Conservation (phyloP, 2,888 invertebrate genomes). For the Coelopa pilipes region DNA sequence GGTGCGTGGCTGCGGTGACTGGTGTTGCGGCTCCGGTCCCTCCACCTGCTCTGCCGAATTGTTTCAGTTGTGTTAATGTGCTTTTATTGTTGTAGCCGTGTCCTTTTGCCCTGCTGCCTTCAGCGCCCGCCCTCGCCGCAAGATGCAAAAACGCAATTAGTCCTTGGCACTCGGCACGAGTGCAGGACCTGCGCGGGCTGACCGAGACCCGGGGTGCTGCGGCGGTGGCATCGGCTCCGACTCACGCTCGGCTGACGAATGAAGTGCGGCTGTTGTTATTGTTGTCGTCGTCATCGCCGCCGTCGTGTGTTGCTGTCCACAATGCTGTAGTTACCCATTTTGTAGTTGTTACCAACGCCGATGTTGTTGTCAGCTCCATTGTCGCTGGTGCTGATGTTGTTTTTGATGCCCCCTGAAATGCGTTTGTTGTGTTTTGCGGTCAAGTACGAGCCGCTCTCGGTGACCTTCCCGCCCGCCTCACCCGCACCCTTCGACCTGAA, state of each 20-base stretch:
- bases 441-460: background rate
- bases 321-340: too few species aligned
- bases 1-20: background rate
- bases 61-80: background rate
- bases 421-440: slow-evolving; percentile 27
- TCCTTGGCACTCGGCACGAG: slow-evolving; percentile 4
- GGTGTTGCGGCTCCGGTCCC: background rate
- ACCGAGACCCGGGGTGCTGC: background rate
- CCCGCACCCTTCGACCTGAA: too few species aligned
- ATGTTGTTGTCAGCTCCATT: background rate
- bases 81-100: background rate
- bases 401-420: slow-evolving; percentile 15
- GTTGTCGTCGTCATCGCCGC: background rate
- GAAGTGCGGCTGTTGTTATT: background rate
- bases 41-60: background rate
- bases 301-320: too few species aligned
- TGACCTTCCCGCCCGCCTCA: background rate
- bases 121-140: slow-evolving; percentile 11
- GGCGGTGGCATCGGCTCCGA: slow-evolving; percentile 10
- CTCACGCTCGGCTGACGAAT: background rate
- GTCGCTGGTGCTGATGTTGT: too few species aligned
- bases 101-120: background rate
- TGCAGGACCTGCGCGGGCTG: background rate
- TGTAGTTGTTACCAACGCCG: too few species aligned
- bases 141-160: slow-evolving; percentile 34